Percentiles rank a stretch among this genome's conserved stretches.
These are phyloP conservation scores for Pogonognathellus flavescens DNA, from an alignment of 1,140 invertebrate genomes.

Conservation along the genomic window DNA sequence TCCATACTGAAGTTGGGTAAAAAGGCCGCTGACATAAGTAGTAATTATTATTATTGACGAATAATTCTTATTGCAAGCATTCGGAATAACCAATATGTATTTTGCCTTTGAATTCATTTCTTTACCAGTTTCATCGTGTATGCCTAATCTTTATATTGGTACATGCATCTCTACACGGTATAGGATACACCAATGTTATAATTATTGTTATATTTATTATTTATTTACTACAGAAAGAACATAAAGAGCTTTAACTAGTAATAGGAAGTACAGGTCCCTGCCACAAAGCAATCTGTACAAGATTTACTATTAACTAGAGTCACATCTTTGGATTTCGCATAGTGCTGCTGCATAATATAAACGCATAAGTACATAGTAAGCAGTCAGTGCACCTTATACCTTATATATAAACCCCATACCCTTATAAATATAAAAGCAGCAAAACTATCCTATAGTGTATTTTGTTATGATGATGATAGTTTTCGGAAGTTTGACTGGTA, in stretches of 20 bases:
- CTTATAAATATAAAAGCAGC: too few relatives aligned
- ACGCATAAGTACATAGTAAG: too few relatives aligned
- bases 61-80: conserved; percentile 25
- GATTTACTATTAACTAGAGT: too few relatives aligned
- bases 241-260: neutral
- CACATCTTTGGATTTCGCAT: too few relatives aligned
- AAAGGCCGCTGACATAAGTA: conserved; percentile 34
- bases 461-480: conserved; percentile 4
- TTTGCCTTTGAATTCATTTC: conserved; percentile 4
- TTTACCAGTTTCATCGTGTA: neutral
- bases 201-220: neutral
- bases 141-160: neutral
- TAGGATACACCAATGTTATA: too few relatives aligned
- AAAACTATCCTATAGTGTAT: conserved; percentile 15
- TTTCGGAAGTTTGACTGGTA: conserved; percentile 42
- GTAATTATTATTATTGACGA: conserved; percentile 40
- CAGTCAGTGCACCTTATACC: too few relatives aligned
- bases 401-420: too few relatives aligned
- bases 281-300: too few relatives aligned
- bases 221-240: neutral
- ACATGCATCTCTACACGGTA: too few relatives aligned
- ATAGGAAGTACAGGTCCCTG: too few relatives aligned
- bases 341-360: too few relatives aligned
- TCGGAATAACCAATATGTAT: conserved; percentile 42
- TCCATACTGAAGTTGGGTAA: conserved; percentile 9